A percentile compares a stretch with the other conserved stretches of the same genome.
Evolutionary conservation across 2,113 vertebrate genomes (phyloP).

Genomic region (Fukomys damarensis): DNA sequence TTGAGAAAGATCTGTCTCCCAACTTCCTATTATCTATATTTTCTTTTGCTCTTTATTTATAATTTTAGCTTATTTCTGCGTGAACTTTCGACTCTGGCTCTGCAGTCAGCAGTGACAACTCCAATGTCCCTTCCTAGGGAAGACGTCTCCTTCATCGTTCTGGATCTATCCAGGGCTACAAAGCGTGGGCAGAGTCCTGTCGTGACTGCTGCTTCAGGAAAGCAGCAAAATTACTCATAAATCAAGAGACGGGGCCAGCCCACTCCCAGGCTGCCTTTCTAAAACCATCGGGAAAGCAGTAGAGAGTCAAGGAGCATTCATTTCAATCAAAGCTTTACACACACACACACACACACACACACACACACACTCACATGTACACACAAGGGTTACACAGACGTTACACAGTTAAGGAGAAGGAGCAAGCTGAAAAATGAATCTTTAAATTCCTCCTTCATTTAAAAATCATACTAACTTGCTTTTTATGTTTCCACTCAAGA

Average conservation of each 20-base stretch:
- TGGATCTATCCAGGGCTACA: not conserved
- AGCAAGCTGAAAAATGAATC: not conserved
- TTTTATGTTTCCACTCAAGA: slow-evolving; percentile 17
- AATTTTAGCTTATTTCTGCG: not conserved
- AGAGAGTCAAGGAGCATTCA: not conserved
- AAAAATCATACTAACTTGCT: slow-evolving; percentile 8
- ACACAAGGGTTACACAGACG: not conserved
- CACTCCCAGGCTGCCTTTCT: not conserved
- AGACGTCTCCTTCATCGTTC: not conserved
- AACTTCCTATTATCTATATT: not conserved
- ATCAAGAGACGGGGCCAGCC: not conserved
- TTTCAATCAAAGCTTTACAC: not conserved
- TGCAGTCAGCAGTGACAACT: not conserved
- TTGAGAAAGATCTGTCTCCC: not conserved
- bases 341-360: no score
- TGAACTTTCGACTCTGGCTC: not conserved
- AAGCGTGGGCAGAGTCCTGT: not conserved
- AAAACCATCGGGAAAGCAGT: not conserved
- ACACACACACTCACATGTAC: not conserved
- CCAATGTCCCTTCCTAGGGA: not conserved
- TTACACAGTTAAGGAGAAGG: not conserved
- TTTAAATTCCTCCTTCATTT: slow-evolving; percentile 47
- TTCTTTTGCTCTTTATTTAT: not conserved
- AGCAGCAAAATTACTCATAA: not conserved
- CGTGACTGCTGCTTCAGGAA: not conserved